Conservation (phyloP, 2,888 invertebrate genomes). For the Phyllotreta cruciferae region DNA sequence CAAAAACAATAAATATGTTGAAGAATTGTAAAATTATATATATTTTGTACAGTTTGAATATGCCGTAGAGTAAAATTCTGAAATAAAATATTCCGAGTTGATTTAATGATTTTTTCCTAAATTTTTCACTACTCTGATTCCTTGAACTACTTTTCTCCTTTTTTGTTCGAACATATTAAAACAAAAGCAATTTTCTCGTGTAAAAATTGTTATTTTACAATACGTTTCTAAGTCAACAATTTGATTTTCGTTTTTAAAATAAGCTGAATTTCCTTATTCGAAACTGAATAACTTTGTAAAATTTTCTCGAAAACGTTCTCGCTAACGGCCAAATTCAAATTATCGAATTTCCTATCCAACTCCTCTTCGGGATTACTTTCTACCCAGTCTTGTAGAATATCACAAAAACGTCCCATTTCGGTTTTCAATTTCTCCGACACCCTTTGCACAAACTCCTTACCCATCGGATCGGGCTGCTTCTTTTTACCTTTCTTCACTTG, state of each 20-base stretch:
- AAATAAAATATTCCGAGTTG: too few relatives aligned
- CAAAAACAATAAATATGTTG: neutral
- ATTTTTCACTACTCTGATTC: too few relatives aligned
- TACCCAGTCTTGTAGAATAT: slow-evolving; percentile 61
- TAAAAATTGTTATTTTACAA: too few relatives aligned
- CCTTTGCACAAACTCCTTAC: slow-evolving; percentile 57
- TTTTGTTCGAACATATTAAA: too few relatives aligned
- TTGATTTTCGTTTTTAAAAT: slow-evolving; percentile 66
- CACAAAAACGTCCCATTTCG: slow-evolving; percentile 58
- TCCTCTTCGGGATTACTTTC: slow-evolving; percentile 54
- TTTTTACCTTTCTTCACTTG: slow-evolving; percentile 67
- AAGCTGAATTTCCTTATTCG: slow-evolving; percentile 63
- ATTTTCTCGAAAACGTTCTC: slow-evolving; percentile 62
- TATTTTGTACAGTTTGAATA: too few relatives aligned
- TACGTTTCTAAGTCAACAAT: slow-evolving; percentile 51
- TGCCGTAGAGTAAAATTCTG: too few relatives aligned
- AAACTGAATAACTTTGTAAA: slow-evolving; percentile 61
- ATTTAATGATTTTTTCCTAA: too few relatives aligned
- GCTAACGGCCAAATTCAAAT: slow-evolving; percentile 58
- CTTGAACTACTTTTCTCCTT: too few relatives aligned
- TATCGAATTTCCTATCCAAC: slow-evolving; percentile 59
- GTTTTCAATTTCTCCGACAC: slow-evolving; percentile 48
- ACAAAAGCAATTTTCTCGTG: too few relatives aligned
- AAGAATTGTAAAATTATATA: too few relatives aligned
- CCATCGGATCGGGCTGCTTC: slow-evolving; percentile 61